phyloP scores from a whole-genome alignment of 2,888 invertebrate genomes.

The Troides oblongomaculatus region DNA sequence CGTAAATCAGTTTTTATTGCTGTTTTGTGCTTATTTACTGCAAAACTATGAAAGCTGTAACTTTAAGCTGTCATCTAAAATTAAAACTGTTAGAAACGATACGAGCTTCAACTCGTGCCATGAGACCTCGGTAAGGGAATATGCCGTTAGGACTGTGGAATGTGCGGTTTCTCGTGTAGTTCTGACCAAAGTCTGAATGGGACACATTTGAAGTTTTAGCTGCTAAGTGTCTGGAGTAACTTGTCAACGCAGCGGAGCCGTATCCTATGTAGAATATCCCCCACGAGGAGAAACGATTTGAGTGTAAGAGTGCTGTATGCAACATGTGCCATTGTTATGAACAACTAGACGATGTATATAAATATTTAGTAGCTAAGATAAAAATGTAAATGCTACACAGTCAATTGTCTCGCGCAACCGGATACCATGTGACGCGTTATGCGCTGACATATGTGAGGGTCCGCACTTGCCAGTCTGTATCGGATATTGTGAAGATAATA shows the following conservation, averaged over 20 bases:
- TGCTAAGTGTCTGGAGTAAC: no score
- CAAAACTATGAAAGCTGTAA: neutral
- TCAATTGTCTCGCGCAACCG: conserved; percentile 63
- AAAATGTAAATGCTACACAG: conserved; percentile 61
- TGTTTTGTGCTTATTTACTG: neutral
- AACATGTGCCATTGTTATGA: conserved; percentile 62
- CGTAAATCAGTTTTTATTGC: neutral
- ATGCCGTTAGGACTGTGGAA: no score
- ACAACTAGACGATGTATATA: conserved; percentile 57
- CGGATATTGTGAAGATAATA: conserved; percentile 50
- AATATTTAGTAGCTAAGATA: conserved; percentile 37
- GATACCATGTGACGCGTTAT: conserved; percentile 46
- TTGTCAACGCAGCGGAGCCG: no score
- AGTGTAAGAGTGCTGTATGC: neutral
- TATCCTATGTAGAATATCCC: no score
- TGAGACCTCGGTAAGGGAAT: no score
- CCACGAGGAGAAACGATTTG: neutral
- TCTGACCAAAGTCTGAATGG: no score
- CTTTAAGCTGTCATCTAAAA: neutral
- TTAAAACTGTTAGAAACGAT: neutral
- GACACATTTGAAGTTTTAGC: no score
- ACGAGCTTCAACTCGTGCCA: neutral
- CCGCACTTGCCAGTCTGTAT: conserved; percentile 58
- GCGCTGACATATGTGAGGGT: conserved; percentile 42
- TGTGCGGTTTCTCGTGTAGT: no score